Evolutionary conservation across 1,140 invertebrate genomes (phyloP), one percentile per base, ranked within the genome.

Genomic region (Drosophila sproati): DNA sequence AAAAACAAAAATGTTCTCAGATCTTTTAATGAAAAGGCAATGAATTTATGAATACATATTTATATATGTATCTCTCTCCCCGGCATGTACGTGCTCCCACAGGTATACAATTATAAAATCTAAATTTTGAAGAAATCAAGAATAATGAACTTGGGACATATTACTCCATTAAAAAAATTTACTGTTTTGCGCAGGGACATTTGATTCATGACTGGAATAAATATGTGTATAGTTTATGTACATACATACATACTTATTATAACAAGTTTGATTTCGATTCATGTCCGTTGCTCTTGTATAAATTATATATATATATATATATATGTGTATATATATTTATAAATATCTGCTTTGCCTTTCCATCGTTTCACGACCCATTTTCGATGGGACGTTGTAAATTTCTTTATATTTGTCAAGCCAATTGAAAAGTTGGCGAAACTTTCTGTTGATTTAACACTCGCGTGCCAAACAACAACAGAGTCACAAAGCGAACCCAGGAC

Each of bases 331-430:
- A 7, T 37, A 37, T 43, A n/a, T n/a, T 3, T 43, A 43, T 43
- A 4, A n/a, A n/a, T 43, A n/a, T 43, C 10, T 43, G 6, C 41
- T 34, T 45, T 32, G 55, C 61, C 35, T 43, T 56, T 71, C 6
- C 39, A 31, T 60, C 51, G 28, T 31, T 32, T 56, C 54, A 35
- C 39, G 48, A 61, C 56, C 34, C 66, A 69, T 60, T 63, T 71
- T 54, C 50, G 8, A 62, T 55, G 59, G 70, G 70, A 74, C 78
- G 61, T 73, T 87, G 68, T 86, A 78, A 82, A 86, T 87, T 86
- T 78, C 71, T 73, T 86, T 87, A 71, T 87, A 86, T 86, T 86
- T 86, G 82, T 87, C 82, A 86, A 86, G 71, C 82, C 82, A 86
- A 86, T 86, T 86, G 82, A 87, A 86, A 86, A 87, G 82, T 82